Evolutionary conservation across 2,113 vertebrate species (phyloP).

Genomic region (Talpa occidentalis): DNA sequence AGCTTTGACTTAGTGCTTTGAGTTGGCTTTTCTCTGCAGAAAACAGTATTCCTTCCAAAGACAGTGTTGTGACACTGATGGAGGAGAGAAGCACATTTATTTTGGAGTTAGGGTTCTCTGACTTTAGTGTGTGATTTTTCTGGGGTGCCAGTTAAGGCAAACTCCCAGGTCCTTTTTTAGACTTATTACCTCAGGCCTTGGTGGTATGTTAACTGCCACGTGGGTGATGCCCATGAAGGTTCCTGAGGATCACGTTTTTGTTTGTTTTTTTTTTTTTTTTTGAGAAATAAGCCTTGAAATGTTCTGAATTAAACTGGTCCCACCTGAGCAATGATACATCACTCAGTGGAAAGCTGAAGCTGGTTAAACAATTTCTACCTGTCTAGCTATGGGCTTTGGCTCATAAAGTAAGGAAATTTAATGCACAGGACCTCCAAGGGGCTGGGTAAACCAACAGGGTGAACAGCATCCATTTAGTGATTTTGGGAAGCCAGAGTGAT

Average conservation of each 20-base stretch:
- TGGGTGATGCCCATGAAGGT: not conserved
- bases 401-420: not conserved
- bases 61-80: not conserved
- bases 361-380: conserved; percentile 41
- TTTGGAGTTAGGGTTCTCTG: not conserved
- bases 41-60: not conserved
- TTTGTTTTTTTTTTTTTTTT: no score
- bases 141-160: not conserved
- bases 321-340: not conserved
- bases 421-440: not conserved
- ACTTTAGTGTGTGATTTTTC: not conserved
- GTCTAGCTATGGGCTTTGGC: conserved; percentile 64
- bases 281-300: not conserved
- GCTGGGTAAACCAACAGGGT: conserved; percentile 37
- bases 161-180: not conserved
- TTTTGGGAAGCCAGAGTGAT: not conserved
- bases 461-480: conserved; percentile 43
- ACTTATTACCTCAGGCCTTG: not conserved
- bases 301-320: not conserved
- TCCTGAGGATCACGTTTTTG: not conserved
- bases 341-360: conserved; percentile 44
- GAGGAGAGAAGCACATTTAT: not conserved
- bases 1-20: not conserved
- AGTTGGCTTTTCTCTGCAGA: not conserved
- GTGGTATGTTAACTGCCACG: not conserved